phyloP scores from a whole-genome alignment of 2,797 vertebrate species.

The Saxicola maurus region DNA sequence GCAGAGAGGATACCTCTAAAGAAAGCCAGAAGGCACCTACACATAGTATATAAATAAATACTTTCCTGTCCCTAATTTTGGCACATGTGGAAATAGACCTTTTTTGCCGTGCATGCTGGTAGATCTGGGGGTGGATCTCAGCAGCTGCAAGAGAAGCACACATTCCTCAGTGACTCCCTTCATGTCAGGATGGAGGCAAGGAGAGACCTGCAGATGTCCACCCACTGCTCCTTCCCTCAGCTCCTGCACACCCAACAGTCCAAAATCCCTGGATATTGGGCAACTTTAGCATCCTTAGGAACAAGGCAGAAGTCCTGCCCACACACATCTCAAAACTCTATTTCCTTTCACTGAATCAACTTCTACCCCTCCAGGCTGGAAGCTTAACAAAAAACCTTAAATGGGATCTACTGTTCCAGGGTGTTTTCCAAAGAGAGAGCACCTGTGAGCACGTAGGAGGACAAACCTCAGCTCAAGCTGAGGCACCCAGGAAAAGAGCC shows the following conservation, averaged over 20 bases:
- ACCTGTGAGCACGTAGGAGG: neutral
- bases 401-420: neutral
- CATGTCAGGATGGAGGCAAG: accelerated
- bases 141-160: neutral
- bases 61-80: neutral
- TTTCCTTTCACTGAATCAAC: neutral
- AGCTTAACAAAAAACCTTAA: neutral
- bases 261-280: neutral
- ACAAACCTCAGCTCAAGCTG: neutral
- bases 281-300: neutral
- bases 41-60: accelerated
- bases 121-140: neutral
- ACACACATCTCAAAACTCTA: accelerated
- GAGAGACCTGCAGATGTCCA: neutral
- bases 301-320: neutral
- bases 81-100: neutral
- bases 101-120: neutral
- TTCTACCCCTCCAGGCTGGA: neutral
- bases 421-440: neutral
- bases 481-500: neutral
- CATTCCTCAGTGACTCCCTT: neutral
- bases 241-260: neutral
- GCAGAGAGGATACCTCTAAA: accelerated
- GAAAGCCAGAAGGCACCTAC: neutral
- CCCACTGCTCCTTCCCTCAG: neutral